A percentile compares a stretch with the other conserved stretches of the same genome.
phyloP scores from a whole-genome alignment of 2,797 vertebrate genomes.

The Calcarius lapponicus region DNA sequence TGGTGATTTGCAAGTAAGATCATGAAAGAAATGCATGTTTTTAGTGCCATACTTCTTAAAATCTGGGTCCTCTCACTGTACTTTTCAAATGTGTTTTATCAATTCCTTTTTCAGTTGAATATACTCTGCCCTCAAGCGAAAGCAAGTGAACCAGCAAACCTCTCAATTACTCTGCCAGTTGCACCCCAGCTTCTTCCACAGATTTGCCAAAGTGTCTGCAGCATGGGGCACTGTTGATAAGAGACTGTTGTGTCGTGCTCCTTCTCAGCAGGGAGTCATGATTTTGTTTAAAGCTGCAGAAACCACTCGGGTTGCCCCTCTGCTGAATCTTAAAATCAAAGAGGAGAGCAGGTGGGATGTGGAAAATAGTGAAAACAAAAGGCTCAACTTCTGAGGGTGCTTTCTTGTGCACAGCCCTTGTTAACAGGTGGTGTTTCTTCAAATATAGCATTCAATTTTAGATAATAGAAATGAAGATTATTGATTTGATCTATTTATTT shows the following conservation, averaged over 20 bases:
- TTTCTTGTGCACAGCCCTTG: accelerated
- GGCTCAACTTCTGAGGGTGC: background rate
- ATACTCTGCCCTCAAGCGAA: background rate
- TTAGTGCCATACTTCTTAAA: background rate
- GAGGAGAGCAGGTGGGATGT: background rate
- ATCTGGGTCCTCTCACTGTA: background rate
- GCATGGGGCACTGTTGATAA: background rate
- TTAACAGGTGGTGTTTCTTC: background rate
- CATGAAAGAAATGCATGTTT: background rate
- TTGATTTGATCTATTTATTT: background rate
- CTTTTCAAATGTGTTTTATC: background rate
- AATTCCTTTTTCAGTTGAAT: background rate
- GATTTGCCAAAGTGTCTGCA: background rate
- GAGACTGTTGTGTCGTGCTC: background rate
- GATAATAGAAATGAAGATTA: background rate
- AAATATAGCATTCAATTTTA: background rate
- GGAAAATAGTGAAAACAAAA: background rate
- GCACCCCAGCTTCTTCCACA: background rate
- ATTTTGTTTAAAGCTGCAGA: background rate
- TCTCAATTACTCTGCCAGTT: background rate
- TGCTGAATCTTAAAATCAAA: background rate
- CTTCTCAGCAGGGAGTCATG: background rate
- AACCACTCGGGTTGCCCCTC: background rate
- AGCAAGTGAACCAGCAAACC: background rate
- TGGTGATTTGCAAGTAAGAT: background rate